phyloP scores from a whole-genome alignment of 1,140 invertebrate species.

The Bombus huntii region DNA sequence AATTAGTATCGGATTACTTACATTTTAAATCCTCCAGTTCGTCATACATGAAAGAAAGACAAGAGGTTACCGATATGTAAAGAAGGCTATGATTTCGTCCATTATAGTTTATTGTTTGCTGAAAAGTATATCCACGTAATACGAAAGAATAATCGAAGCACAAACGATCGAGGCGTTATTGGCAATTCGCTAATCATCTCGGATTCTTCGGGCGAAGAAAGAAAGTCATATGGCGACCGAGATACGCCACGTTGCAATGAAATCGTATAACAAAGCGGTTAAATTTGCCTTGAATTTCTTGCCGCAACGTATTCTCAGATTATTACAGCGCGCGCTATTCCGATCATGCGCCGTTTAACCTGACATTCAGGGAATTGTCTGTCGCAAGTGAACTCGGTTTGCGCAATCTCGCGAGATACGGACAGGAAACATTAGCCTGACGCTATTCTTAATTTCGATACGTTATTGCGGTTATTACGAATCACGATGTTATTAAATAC shows the following conservation, averaged over 20 bases:
- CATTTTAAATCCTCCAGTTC: neutral
- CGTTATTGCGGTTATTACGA: slow-evolving; percentile 26
- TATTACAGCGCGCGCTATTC: slow-evolving; percentile 40
- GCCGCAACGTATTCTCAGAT: slow-evolving; percentile 44
- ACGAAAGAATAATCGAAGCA: neutral
- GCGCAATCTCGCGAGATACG: slow-evolving; percentile 39
- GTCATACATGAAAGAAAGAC: neutral
- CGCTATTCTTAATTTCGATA: slow-evolving; percentile 25
- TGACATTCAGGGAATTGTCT: slow-evolving; percentile 61
- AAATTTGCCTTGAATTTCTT: slow-evolving; percentile 48
- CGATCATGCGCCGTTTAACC: slow-evolving; percentile 53
- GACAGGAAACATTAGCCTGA: slow-evolving; percentile 36
- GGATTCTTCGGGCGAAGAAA: neutral
- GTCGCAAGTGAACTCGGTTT: slow-evolving; percentile 48
- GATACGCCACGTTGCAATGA: neutral
- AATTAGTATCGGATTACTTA: neutral
- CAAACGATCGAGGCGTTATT: neutral
- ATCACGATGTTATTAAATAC: neutral
- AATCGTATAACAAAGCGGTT: slow-evolving; percentile 46
- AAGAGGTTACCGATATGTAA: neutral
- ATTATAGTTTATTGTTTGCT: neutral
- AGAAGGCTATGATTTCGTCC: neutral
- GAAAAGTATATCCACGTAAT: no score
- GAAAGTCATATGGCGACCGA: neutral
- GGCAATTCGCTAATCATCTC: neutral